phyloP scores from a whole-genome alignment of 2,113 vertebrate species.

The Struthidea cinerea region DNA sequence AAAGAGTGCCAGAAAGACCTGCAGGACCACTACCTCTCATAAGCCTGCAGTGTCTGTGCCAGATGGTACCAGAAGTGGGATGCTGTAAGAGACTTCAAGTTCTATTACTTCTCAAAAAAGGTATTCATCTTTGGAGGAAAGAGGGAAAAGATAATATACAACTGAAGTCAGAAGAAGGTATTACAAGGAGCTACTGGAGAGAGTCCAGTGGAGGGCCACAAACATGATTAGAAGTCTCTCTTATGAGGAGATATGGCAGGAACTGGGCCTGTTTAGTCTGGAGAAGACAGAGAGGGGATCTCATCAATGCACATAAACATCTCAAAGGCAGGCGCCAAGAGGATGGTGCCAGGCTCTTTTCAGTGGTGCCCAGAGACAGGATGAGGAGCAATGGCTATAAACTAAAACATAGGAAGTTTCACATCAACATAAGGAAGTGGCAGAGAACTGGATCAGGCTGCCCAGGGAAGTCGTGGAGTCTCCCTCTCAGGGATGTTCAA shows the following conservation, averaged over 20 bases:
- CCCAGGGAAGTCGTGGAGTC: background rate
- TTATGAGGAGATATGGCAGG: background rate
- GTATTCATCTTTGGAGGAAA: background rate
- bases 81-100: background rate
- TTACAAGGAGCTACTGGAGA: background rate
- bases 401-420: background rate
- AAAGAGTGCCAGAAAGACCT: background rate
- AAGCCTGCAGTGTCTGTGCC: background rate
- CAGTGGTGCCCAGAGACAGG: background rate
- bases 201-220: background rate
- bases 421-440: background rate
- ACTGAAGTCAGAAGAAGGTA: background rate
- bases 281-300: background rate
- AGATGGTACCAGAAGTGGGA: background rate
- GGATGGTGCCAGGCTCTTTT: background rate
- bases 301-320: background rate
- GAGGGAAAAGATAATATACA: background rate
- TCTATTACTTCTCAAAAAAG: background rate
- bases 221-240: background rate
- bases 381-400: background rate
- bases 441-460: background rate
- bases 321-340: background rate
- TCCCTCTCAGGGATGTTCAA: background rate
- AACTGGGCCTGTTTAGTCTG: background rate
- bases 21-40: background rate